phyloP scores from a whole-genome alignment of 1,140 invertebrate genomes.

The Bombus polaris region DNA sequence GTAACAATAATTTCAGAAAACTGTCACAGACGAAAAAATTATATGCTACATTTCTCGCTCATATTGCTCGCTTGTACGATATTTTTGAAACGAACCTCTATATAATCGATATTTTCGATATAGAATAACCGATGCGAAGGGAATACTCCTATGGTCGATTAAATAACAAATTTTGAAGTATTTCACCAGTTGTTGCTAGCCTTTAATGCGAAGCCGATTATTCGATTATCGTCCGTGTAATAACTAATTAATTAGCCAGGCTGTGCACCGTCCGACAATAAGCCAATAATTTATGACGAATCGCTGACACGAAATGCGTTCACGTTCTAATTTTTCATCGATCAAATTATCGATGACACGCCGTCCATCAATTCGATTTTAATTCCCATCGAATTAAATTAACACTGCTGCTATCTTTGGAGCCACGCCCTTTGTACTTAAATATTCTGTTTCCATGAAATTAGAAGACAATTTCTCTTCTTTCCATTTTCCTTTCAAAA shows the following conservation, averaged over 20 bases:
- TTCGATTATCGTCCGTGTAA: not conserved
- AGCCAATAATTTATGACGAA: slow-evolving; percentile 25
- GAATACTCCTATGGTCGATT: not conserved
- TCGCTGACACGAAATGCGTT: not conserved
- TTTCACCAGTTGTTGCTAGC: not conserved
- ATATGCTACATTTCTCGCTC: no score
- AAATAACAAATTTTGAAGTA: slow-evolving; percentile 15
- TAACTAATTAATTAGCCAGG: slow-evolving; percentile 33
- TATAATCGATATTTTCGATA: not conserved
- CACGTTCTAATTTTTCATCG: slow-evolving; percentile 16
- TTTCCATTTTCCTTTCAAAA: no score
- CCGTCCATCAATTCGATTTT: not conserved
- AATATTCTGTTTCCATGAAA: not conserved
- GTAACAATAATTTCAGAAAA: no score
- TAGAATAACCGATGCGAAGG: not conserved
- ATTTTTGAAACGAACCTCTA: no score
- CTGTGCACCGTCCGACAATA: not conserved
- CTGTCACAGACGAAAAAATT: no score
- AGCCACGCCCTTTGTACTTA: no score
- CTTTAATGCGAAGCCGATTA: slow-evolving; percentile 14
- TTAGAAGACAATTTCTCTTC: not conserved
- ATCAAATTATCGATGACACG: slow-evolving; percentile 1
- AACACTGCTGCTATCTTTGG: not conserved
- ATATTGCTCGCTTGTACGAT: no score
- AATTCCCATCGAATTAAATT: not conserved